Percentiles rank a stretch among this genome's conserved stretches.
Evolutionary conservation across 2,113 vertebrate species (phyloP).

Genomic region (Ageneiosus marmoratus): DNA sequence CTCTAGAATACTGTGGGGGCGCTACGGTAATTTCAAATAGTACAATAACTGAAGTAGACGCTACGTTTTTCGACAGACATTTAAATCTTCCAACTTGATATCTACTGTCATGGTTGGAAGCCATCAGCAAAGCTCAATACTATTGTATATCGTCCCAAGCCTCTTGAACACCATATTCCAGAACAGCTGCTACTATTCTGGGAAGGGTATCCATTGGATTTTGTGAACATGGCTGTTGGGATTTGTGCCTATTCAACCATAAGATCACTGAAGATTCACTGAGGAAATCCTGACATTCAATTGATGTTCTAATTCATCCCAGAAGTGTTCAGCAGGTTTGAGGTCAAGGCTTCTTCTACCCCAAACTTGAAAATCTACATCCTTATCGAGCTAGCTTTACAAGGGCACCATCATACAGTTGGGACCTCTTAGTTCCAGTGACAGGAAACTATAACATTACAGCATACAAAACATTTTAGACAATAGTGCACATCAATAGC

Average conservation of each 20-base stretch:
- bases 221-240: not conserved
- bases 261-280: not conserved
- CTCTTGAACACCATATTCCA: not conserved
- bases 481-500: slow-evolving; percentile 51
- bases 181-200: not conserved
- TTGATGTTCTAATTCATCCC: not conserved
- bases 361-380: not conserved
- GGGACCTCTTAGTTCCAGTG: not conserved
- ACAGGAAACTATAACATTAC: not conserved
- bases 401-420: not conserved
- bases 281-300: not conserved
- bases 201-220: not conserved
- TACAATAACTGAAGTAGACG: not conserved
- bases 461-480: not conserved
- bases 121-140: not conserved
- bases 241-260: not conserved
- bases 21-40: too few species aligned
- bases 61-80: not conserved
- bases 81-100: not conserved
- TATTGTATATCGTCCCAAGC: not conserved
- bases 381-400: not conserved
- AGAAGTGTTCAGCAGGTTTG: not conserved
- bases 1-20: too few species aligned
- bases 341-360: not conserved
- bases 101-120: not conserved